Evolutionary conservation across 2,888 invertebrate species (phyloP), one percentile per base, ranked within the genome.

Genomic region (Philhelius pedissequus): DNA sequence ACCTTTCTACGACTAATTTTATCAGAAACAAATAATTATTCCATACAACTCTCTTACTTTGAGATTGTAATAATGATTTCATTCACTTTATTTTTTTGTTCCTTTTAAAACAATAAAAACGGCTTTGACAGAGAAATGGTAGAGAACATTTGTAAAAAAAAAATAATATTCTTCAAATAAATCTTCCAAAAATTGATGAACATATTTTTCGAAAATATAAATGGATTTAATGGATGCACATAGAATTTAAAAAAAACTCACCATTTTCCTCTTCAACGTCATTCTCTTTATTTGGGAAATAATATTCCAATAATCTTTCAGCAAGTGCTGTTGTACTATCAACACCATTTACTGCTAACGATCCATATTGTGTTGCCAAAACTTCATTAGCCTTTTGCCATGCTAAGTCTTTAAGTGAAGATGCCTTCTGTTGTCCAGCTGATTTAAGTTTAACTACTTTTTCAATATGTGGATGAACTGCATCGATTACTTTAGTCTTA

Each of bases 381-480:
- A 96, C 93, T 60, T 94, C 93, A 90, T 95, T 95, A 15, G 95
- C 94, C 88, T 94, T 95, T 73, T 94, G 93, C 95, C 95, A 95
- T 69, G 95, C 94, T 1, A 94, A 91, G 88, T 95, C 94, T 90
- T 94, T 94, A 13, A 95, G 92, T 0, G 93, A 94, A 20, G 93
- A 91, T 0, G 95, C 95, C 87, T 94, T 94, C 81, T 93, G 92
- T 86, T 93, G 92, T 0, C 91, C 91, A 5, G 89, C 90, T 3
- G 90, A 86, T 81, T 89, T 90, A 52, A 91, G 88, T 86, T 91
- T 90, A 3, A 88, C 89, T 6, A 91, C 90, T 66, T 91, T 90
- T 77, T 91, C 90, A 87, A 91, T 87, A 66, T 94, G 94, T 27
- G 94, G 94, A 18, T 94, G 92, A 52, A 94, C 92, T 86, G 92